Conservation (phyloP, 2,888 invertebrate genomes). For the Idaea aversata region DNA sequence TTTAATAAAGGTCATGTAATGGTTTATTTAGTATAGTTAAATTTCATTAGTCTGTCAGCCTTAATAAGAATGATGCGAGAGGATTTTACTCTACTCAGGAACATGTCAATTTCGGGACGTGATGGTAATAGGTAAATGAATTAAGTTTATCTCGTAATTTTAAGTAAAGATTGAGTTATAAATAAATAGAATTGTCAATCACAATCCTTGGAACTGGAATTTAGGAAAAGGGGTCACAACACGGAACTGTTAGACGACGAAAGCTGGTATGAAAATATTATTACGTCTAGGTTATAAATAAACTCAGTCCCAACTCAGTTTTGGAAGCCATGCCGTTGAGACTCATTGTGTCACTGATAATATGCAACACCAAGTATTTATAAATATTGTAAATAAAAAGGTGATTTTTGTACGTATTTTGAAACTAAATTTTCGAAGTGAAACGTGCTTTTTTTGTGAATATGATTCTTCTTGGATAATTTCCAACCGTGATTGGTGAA, state of each 20-base stretch:
- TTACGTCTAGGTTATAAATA: slow-evolving; percentile 73
- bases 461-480: neutral
- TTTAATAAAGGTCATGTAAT: too few relatives aligned
- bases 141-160: too few relatives aligned
- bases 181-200: neutral
- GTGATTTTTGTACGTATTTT: neutral
- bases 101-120: too few relatives aligned
- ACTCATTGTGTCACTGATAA: slow-evolving; percentile 8
- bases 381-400: neutral
- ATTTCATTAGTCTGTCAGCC: too few relatives aligned
- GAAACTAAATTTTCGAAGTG: neutral
- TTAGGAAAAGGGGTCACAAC: slow-evolving; percentile 11
- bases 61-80: too few relatives aligned
- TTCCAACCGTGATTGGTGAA: neutral
- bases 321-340: slow-evolving; percentile 38
- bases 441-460: neutral
- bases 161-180: too few relatives aligned
- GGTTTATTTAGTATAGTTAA: too few relatives aligned
- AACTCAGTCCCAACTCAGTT: slow-evolving; percentile 59
- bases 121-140: too few relatives aligned
- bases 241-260: slow-evolving; percentile 12
- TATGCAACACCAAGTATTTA: neutral
- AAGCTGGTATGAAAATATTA: slow-evolving; percentile 61
- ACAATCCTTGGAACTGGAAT: slow-evolving; percentile 2
- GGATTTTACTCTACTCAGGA: too few relatives aligned